These are phyloP conservation scores for Frankliniella fusca DNA, from an alignment of 2,888 invertebrate species.

Conservation along the genomic window DNA sequence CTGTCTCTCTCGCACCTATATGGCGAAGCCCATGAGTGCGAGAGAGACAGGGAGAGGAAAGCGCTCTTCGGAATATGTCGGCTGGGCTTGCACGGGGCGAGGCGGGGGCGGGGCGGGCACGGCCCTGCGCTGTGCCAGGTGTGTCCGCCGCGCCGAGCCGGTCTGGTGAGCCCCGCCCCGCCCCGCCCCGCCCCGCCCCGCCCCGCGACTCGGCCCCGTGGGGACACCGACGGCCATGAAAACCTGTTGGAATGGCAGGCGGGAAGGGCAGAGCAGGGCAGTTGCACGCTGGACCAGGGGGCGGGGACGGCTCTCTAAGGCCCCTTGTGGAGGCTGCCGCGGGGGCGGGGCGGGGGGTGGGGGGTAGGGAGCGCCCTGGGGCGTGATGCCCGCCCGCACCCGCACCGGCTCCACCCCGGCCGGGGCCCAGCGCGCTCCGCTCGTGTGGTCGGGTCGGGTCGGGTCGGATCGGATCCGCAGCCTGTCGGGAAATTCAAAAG, in stretches of 20 bases:
- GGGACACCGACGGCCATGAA: not conserved
- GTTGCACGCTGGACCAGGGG: not conserved
- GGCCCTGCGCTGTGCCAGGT: not conserved
- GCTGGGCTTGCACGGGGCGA: too few species aligned
- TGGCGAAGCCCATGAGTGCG: too few species aligned
- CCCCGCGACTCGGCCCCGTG: not conserved
- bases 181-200: not conserved
- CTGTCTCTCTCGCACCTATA: too few species aligned
- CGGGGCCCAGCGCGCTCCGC: too few species aligned
- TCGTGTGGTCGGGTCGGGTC: too few species aligned
- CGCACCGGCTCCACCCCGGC: too few species aligned
- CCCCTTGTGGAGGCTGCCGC: not conserved
- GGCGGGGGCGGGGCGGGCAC: too few species aligned
- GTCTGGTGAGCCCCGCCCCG: not conserved
- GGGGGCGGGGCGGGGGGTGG: not conserved
- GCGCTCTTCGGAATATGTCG: too few species aligned
- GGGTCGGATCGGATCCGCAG: too few species aligned
- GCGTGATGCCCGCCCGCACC: not conserved
- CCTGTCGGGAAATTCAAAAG: too few species aligned
- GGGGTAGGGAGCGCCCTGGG: not conserved
- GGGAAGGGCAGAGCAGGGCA: not conserved
- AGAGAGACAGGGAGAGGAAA: too few species aligned
- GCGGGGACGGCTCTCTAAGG: not conserved
- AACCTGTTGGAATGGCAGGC: constrained; percentile 3
- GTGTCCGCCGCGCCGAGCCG: not conserved